A percentile compares a stretch with the other conserved stretches of the same genome.
Evolutionary conservation across 2,888 invertebrate genomes (phyloP).

Genomic region (Cetonia aurata): DNA sequence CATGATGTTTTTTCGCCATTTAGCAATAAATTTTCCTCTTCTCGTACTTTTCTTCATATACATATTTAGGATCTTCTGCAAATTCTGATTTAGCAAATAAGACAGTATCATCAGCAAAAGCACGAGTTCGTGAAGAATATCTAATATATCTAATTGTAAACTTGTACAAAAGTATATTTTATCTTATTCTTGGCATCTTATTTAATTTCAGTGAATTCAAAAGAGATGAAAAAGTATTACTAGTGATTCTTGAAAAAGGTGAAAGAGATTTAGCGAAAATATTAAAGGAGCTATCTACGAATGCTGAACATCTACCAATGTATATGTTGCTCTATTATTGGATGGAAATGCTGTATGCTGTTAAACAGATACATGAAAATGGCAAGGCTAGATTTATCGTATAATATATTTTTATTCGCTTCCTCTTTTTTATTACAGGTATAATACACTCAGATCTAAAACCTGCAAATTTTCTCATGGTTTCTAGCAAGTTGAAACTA

Average conservation of each 20-base stretch:
- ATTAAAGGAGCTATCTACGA: slow-evolving; percentile 69
- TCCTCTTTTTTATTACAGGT: slow-evolving; percentile 69
- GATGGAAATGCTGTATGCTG: slow-evolving; percentile 93
- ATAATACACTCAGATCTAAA: slow-evolving; percentile 97
- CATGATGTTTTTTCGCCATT: too few species aligned
- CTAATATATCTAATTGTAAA: too few species aligned
- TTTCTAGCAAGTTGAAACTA: slow-evolving; percentile 87
- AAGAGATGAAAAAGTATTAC: slow-evolving; percentile 75
- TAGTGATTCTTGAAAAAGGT: slow-evolving; percentile 93
- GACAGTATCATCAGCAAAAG: too few species aligned
- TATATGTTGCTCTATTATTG: slow-evolving; percentile 89
- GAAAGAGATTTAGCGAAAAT: slow-evolving; percentile 89
- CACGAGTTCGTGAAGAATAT: too few species aligned
- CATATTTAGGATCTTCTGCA: too few species aligned
- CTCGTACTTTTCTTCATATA: too few species aligned
- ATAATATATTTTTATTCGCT: slow-evolving; percentile 8
- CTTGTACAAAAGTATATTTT: too few species aligned
- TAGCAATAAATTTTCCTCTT: too few species aligned
- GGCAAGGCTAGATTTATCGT: slow-evolving; percentile 68
- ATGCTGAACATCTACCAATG: slow-evolving; percentile 72
- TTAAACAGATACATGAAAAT: slow-evolving; percentile 89
- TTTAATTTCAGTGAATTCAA: slow-evolving; percentile 77
- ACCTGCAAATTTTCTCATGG: slow-evolving; percentile 95
- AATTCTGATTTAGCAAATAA: too few species aligned
- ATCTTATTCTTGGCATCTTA: too few species aligned